A percentile compares a stretch with the other conserved stretches of the same genome.
Conservation (phyloP, 2,797 vertebrate species). For the Myotis planiceps region DNA sequence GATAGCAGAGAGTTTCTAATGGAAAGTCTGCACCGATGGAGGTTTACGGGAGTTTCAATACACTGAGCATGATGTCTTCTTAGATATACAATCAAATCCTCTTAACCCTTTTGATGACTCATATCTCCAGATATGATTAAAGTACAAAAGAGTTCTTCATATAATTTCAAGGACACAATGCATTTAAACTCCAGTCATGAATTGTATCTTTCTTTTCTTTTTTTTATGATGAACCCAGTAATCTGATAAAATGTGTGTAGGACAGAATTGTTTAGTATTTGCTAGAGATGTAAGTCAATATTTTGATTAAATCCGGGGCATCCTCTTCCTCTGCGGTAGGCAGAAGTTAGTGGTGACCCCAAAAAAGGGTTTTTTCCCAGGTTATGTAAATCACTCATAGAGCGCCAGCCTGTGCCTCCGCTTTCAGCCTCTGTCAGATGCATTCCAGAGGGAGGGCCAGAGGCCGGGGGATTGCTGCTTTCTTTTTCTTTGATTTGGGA, state of each 20-base stretch:
- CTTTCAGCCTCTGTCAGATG: neutral
- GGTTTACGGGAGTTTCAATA: slow-evolving; percentile 96
- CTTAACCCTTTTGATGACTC: slow-evolving; percentile 97
- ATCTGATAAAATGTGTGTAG: slow-evolving; percentile 91
- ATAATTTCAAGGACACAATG: slow-evolving; percentile 93
- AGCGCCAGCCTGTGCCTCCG: slow-evolving; percentile 54
- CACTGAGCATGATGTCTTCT: slow-evolving; percentile 97
- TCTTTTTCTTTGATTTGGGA: slow-evolving; percentile 16
- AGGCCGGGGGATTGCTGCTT: too few relatives aligned
- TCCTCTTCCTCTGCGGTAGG: slow-evolving; percentile 76
- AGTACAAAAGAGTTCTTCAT: slow-evolving; percentile 94
- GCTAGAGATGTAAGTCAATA: slow-evolving; percentile 88
- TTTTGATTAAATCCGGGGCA: slow-evolving; percentile 86
- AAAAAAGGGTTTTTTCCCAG: slow-evolving; percentile 63
- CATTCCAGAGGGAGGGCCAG: neutral
- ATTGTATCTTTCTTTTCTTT: slow-evolving; percentile 86
- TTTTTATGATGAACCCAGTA: slow-evolving; percentile 88
- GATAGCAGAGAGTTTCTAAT: slow-evolving; percentile 98
- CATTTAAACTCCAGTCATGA: slow-evolving; percentile 91
- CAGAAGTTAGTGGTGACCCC: slow-evolving; percentile 80
- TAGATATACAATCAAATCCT: slow-evolving; percentile 99
- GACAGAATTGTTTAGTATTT: slow-evolving; percentile 89
- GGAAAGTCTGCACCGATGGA: slow-evolving; percentile 97
- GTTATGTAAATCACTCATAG: slow-evolving; percentile 68
- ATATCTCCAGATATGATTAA: slow-evolving; percentile 99